Evolutionary conservation across 1,140 invertebrate species (phyloP).

Genomic region (Chlorops oryzae): DNA sequence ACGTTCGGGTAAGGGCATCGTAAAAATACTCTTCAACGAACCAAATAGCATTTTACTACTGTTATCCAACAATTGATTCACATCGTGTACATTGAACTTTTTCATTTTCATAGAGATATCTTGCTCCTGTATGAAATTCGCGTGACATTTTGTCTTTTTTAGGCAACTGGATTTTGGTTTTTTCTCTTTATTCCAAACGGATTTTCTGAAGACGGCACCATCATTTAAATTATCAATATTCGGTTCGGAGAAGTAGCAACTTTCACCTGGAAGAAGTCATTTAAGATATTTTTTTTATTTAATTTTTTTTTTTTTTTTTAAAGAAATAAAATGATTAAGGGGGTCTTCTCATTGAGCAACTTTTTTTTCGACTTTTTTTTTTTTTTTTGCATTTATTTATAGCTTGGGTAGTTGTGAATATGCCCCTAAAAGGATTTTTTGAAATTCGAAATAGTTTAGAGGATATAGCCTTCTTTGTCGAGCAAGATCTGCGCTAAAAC

Average conservation of each 20-base stretch:
- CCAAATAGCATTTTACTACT: constrained; percentile 57
- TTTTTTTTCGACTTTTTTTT: too few species aligned
- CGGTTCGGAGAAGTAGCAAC: constrained; percentile 56
- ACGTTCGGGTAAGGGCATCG: constrained; percentile 57
- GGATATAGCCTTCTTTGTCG: too few species aligned
- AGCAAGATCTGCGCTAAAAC: too few species aligned
- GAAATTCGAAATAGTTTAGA: too few species aligned
- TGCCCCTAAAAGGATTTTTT: too few species aligned
- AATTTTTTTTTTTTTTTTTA: too few species aligned
- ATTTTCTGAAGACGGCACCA: constrained; percentile 31
- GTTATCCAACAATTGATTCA: constrained; percentile 41
- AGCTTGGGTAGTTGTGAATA: too few species aligned
- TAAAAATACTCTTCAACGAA: constrained; percentile 62
- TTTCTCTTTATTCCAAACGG: constrained; percentile 47
- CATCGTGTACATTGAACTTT: constrained; percentile 47
- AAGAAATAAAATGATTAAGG: too few species aligned
- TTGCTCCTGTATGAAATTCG: constrained; percentile 60
- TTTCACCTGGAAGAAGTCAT: constrained; percentile 33
- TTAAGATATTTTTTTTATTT: neutral
- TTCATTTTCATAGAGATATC: constrained; percentile 49
- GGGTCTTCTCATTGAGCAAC: too few species aligned
- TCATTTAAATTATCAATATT: constrained; percentile 48
- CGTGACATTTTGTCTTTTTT: constrained; percentile 59
- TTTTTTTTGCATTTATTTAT: too few species aligned
- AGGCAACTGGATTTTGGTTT: constrained; percentile 54